These are phyloP conservation scores for Salminus brasiliensis DNA, from an alignment of 2,113 vertebrate genomes.

Conservation along the genomic window DNA sequence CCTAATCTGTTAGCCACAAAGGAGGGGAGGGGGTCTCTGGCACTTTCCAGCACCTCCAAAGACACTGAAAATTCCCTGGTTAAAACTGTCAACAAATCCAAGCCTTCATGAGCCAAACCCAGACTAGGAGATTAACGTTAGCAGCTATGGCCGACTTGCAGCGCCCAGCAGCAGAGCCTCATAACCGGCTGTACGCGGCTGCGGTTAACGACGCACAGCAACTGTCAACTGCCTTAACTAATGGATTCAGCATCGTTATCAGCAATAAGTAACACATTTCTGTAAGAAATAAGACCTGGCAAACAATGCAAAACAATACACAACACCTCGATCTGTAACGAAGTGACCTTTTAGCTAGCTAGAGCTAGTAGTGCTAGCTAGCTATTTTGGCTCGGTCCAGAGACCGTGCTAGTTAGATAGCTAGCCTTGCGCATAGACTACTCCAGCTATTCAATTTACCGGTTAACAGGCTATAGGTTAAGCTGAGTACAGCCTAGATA, in stretches of 20 bases:
- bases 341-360: neutral
- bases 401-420: neutral
- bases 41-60: neutral
- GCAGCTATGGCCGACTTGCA: neutral
- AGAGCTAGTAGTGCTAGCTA: neutral
- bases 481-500: too few relatives aligned
- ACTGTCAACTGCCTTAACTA: neutral
- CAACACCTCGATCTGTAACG: too few relatives aligned
- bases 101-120: neutral
- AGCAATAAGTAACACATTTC: too few relatives aligned
- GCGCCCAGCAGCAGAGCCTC: neutral
- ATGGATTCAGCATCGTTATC: neutral
- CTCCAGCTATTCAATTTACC: too few relatives aligned
- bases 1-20: conserved; percentile 34
- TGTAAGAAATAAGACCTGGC: neutral
- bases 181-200: neutral
- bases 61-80: neutral
- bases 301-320: too few relatives aligned
- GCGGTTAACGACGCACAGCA: neutral
- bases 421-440: conserved; percentile 22
- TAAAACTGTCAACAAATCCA: neutral
- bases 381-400: too few relatives aligned
- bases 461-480: too few relatives aligned
- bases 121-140: neutral
- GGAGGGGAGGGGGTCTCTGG: neutral